These are phyloP conservation scores for Drosophila melanosoma DNA, from an alignment of 2,888 invertebrate species.

Conservation along the genomic window DNA sequence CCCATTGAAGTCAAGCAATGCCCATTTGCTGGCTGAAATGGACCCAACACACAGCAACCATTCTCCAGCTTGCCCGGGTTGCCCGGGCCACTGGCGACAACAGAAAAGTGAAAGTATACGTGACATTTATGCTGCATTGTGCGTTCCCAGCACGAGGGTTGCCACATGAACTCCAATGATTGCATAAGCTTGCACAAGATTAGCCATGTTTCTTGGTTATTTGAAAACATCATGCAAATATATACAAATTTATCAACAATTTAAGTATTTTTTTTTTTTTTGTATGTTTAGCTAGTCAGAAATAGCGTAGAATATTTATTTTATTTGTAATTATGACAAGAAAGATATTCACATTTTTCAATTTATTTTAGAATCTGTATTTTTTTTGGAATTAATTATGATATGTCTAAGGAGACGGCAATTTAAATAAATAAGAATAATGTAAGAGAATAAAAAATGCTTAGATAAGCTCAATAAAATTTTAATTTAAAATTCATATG, in stretches of 20 bases:
- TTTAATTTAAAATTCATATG: background rate
- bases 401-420: no score
- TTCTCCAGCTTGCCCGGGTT: background rate
- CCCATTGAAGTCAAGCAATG: constrained; percentile 58
- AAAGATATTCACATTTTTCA: no score
- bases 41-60: background rate
- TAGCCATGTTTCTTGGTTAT: background rate
- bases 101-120: constrained; percentile 76
- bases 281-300: background rate
- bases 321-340: no score
- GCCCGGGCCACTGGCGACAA: constrained; percentile 12
- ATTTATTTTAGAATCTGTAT: no score
- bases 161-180: constrained; percentile 14
- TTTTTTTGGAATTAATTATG: no score
- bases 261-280: background rate
- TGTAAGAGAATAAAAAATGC: no score
- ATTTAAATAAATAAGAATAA: no score
- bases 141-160: constrained; percentile 41
- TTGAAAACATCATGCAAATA: background rate
- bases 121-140: constrained; percentile 68
- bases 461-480: background rate
- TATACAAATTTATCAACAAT: background rate
- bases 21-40: constrained; percentile 42
- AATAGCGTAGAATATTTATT: no score
- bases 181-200: background rate